Conservation (phyloP, 2,888 invertebrate genomes). For the Ormyrus rosae region DNA sequence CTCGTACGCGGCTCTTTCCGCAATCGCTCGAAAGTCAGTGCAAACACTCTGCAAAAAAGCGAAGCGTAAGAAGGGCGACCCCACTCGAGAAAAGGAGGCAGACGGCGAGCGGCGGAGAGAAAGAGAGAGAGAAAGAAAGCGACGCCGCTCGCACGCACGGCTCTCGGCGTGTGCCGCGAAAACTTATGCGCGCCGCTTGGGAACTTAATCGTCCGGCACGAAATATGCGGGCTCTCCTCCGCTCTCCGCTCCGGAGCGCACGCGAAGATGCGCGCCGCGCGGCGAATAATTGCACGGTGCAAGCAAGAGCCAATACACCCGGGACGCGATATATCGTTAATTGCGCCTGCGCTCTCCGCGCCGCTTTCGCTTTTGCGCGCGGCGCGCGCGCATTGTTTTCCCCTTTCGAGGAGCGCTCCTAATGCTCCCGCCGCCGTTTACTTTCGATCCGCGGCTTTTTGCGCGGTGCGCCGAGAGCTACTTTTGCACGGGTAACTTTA, state of each 20-base stretch:
- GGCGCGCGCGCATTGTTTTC: not conserved
- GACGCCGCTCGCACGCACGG: not conserved
- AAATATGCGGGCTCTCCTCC: conserved; percentile 63
- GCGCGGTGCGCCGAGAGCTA: too few relatives aligned
- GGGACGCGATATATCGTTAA: not conserved
- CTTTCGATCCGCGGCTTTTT: too few relatives aligned
- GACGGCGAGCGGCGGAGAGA: too few relatives aligned
- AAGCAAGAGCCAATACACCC: not conserved
- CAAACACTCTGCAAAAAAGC: not conserved
- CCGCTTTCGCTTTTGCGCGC: not conserved
- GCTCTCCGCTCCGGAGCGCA: not conserved
- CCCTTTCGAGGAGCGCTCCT: not conserved
- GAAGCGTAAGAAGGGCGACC: not conserved
- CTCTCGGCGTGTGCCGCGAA: conserved; percentile 16
- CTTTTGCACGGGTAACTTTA: too few relatives aligned
- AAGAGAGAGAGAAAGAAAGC: too few relatives aligned
- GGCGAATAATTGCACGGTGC: conserved; percentile 18
- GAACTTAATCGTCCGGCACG: conserved; percentile 66
- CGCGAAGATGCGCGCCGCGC: conserved; percentile 20
- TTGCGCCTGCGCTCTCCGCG: not conserved
- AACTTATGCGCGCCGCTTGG: conserved; percentile 55
- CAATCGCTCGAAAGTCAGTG: too few relatives aligned
- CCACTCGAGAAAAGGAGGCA: not conserved
- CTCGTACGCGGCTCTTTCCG: too few relatives aligned
- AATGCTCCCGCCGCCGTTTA: not conserved